Percentiles rank a stretch among this genome's conserved stretches.
Evolutionary conservation across 2,888 invertebrate genomes (phyloP).

Genomic region (Protonemura montana): DNA sequence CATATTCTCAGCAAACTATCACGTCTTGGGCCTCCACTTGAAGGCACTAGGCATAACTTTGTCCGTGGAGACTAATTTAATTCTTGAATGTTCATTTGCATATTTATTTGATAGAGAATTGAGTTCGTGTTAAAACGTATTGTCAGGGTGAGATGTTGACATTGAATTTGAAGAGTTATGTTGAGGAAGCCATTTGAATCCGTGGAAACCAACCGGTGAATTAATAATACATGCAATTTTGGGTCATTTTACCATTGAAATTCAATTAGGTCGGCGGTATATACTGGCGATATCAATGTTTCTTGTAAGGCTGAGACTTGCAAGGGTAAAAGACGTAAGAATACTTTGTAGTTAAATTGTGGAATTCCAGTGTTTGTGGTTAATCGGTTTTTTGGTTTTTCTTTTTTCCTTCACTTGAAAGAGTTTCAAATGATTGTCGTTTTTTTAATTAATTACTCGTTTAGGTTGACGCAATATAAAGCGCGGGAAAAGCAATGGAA

Average conservation of each 20-base stretch:
- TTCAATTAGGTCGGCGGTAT: neutral
- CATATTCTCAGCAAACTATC: neutral
- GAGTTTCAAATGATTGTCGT: neutral
- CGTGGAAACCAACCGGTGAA: too few species aligned
- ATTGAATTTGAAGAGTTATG: too few species aligned
- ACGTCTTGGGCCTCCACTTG: neutral
- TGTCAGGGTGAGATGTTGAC: too few species aligned
- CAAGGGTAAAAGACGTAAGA: neutral
- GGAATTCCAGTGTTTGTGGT: neutral
- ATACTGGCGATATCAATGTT: neutral
- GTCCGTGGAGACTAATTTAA: neutral
- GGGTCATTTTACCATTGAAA: too few species aligned
- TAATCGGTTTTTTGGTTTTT: neutral
- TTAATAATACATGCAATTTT: too few species aligned
- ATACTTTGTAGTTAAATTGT: neutral
- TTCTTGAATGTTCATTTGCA: neutral
- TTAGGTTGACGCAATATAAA: neutral
- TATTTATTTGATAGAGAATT: neutral
- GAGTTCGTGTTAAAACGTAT: too few species aligned
- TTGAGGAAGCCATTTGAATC: too few species aligned
- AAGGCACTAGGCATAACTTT: neutral
- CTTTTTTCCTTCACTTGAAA: neutral
- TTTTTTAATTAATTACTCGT: neutral
- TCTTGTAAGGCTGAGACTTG: neutral
- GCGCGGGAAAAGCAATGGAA: neutral